A percentile compares a stretch with the other conserved stretches of the same genome.
These are phyloP conservation scores for Hemichromis elongatus DNA, from an alignment of 2,113 vertebrate species.

Conservation along the genomic window DNA sequence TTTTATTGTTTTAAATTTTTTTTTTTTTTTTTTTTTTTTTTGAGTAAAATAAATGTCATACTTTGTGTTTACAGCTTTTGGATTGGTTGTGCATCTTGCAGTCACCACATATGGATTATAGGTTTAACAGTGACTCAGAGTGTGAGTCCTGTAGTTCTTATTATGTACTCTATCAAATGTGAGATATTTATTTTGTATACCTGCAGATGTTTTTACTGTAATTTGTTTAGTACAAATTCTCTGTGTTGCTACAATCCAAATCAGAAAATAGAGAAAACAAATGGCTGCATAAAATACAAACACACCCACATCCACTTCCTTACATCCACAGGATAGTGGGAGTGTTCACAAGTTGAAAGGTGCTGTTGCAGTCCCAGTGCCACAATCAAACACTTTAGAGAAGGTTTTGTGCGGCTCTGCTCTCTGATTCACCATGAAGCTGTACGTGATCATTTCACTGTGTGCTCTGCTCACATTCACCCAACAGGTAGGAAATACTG, in stretches of 20 bases:
- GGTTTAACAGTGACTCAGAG: no score
- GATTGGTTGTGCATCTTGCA: no score
- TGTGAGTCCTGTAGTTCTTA: background rate
- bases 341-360: fast-evolving
- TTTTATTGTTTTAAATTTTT: no score
- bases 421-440: slow-evolving; percentile 21
- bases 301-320: background rate
- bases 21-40: no score
- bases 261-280: background rate
- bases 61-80: no score
- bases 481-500: slow-evolving; percentile 49
- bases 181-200: background rate
- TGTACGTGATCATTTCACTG: background rate
- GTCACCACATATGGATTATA: no score
- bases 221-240: background rate
- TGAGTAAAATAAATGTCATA: no score
- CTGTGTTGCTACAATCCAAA: background rate
- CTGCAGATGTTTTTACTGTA: background rate
- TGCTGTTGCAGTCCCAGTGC: background rate
- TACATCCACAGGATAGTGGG: background rate
- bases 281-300: fast-evolving
- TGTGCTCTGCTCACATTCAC: slow-evolving; percentile 18
- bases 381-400: fast-evolving
- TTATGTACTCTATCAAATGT: background rate
- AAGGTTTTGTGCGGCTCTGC: fast-evolving